Evolutionary conservation across 2,888 invertebrate genomes (phyloP).

Genomic region (Pseudococcus longispinus): DNA sequence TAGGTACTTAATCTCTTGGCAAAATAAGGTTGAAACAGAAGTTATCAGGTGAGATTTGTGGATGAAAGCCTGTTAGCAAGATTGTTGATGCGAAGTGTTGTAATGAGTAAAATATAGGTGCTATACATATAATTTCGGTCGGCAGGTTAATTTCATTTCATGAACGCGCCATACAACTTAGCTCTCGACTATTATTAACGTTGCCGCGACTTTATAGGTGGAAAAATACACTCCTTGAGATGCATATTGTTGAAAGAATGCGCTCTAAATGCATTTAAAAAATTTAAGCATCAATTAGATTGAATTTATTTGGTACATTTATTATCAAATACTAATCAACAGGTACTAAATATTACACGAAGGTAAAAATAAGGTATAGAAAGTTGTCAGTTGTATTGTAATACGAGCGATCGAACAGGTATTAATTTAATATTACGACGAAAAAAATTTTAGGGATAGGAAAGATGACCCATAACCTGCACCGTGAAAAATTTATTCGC

Average conservation of each 20-base stretch:
- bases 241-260: background rate
- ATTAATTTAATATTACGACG: too few relatives aligned
- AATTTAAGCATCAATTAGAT: background rate
- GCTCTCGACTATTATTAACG: background rate
- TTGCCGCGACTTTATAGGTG: background rate
- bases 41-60: slow-evolving; percentile 2
- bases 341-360: background rate
- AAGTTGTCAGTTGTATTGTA: too few relatives aligned
- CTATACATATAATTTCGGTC: slow-evolving; percentile 10
- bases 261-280: background rate
- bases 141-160: slow-evolving; percentile 5
- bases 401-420: too few relatives aligned
- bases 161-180: background rate
- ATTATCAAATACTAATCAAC: background rate
- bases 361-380: too few relatives aligned
- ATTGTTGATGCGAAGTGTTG: background rate
- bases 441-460: too few relatives aligned
- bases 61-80: slow-evolving; percentile 8
- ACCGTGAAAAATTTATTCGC: too few relatives aligned
- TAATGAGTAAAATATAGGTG: background rate
- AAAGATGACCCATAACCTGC: too few relatives aligned
- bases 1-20: background rate
- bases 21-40: slow-evolving; percentile 34
- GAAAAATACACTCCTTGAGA: background rate
- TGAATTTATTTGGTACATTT: background rate